Evolutionary conservation across 2,113 vertebrate species (phyloP).

Genomic region (Siniperca knerii): DNA sequence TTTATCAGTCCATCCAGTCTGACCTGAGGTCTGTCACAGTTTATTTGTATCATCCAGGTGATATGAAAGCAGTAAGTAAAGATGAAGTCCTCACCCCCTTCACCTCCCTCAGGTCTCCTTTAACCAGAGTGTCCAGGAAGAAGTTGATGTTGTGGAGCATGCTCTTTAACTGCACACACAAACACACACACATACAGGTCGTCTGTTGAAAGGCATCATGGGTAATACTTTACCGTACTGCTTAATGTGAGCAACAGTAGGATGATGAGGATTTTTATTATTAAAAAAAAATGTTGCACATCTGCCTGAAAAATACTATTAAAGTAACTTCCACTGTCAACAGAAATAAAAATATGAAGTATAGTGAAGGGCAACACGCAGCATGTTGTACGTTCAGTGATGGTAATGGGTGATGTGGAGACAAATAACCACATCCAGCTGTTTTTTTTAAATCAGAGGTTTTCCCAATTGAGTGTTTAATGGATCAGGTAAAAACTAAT

Average conservation of each 20-base stretch:
- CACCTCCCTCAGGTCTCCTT: constrained; percentile 79
- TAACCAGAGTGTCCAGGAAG: constrained; percentile 79
- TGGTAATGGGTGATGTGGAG: background rate
- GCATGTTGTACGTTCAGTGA: background rate
- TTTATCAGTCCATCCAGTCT: background rate
- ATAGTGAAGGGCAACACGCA: background rate
- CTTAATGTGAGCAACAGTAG: background rate
- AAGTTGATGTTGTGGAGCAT: constrained; percentile 81
- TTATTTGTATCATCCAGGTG: background rate
- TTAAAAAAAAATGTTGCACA: background rate
- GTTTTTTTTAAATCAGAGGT: background rate
- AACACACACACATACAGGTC: background rate
- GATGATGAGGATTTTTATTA: background rate
- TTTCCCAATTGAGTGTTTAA: background rate
- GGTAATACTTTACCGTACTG: background rate
- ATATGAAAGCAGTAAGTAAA: background rate
- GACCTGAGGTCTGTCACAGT: background rate
- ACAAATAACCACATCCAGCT: background rate
- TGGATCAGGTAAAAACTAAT: background rate
- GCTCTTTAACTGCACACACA: constrained; percentile 72
- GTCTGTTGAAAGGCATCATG: background rate
- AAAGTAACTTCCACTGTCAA: background rate
- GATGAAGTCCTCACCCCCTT: constrained; percentile 67
- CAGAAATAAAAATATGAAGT: background rate
- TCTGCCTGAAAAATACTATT: background rate